Percentiles rank a stretch among this genome's conserved stretches.
phyloP scores from a whole-genome alignment of 1,140 invertebrate species.

The Agrypnia vestita region DNA sequence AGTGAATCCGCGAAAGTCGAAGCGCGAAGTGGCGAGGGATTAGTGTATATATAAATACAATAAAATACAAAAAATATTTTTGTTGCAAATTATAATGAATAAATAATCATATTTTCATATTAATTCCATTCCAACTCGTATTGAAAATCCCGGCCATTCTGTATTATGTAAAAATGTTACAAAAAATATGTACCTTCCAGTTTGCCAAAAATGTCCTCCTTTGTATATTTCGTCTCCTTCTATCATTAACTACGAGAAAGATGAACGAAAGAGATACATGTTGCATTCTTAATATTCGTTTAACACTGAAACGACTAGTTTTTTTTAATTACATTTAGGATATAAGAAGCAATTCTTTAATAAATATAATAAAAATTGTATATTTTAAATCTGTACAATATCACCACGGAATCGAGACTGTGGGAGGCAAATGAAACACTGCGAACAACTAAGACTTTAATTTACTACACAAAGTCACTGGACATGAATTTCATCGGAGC shows the following conservation, averaged over 20 bases:
- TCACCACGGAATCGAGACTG: background rate
- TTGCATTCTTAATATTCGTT: slow-evolving; percentile 31
- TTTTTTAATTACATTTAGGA: background rate
- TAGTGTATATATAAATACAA: background rate
- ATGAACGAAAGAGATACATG: background rate
- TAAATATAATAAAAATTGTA: background rate
- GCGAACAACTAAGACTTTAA: too few species aligned
- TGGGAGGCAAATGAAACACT: too few species aligned
- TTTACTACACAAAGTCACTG: too few species aligned
- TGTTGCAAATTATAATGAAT: background rate
- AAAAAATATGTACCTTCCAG: slow-evolving; percentile 33
- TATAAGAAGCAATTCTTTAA: background rate
- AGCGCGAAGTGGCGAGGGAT: too few species aligned
- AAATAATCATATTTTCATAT: slow-evolving; percentile 5
- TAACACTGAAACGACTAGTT: slow-evolving; percentile 19
- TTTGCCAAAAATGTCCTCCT: slow-evolving; percentile 44
- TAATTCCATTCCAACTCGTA: background rate
- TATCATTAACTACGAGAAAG: background rate
- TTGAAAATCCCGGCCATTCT: background rate
- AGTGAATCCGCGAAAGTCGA: background rate
- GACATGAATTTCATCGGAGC: too few species aligned
- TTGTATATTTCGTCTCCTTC: slow-evolving; percentile 23
- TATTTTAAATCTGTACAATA: background rate
- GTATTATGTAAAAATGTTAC: slow-evolving; percentile 30
- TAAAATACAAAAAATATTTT: background rate